Evolutionary conservation across 1,140 invertebrate genomes (phyloP), one percentile per base, ranked within the genome.

Genomic region (Sarcophaga peregrina): DNA sequence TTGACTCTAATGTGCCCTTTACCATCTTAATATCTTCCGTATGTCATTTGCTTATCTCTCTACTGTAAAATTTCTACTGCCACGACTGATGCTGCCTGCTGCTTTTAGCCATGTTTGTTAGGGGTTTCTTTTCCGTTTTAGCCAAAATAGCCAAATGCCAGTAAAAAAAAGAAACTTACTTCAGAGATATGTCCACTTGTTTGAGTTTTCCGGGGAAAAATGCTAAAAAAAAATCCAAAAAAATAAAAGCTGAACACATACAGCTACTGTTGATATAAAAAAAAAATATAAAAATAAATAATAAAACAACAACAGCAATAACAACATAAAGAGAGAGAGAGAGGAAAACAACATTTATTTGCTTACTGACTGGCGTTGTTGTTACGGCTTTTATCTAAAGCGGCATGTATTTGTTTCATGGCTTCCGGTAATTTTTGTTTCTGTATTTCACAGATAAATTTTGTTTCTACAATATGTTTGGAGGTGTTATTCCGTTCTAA

Each of bases 11-110:
- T 52, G 75, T 50, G 47, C 47, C 48, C 48, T 78, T 17, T 78
- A 54, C 80, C 80, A 52, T 17, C 80, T 68, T 81, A 81, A 81
- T 81, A 81, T 81, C 80, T 81, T 81, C 80, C 80, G 80, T 52
- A 81, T 81, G 80, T 81, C 80, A 52, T 81, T 81, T 81, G 25
- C 80, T 81, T 81, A 81, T 81, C 80, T 68, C 37, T 8, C 25
- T 5, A 58, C 54, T 11, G 1, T 15, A 68, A 68, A 68, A 20
- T n/a, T 68, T n/a, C 54, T 58, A 58, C 54, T 58, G 52, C 52
- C 52, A 58, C n/a, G n/a, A n/a, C 4, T 37, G 25, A 37, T 37
- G 25, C 25, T 37, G 25, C 25, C 25, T 37, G 25, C 52, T 58
- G 54, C 54, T 58, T 7, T n/a, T 58, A 13, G 54, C 54, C 54